Evolutionary conservation across 92 coral and sea anemone species (phyloP).

Genomic region (Blastomussa wellsi): DNA sequence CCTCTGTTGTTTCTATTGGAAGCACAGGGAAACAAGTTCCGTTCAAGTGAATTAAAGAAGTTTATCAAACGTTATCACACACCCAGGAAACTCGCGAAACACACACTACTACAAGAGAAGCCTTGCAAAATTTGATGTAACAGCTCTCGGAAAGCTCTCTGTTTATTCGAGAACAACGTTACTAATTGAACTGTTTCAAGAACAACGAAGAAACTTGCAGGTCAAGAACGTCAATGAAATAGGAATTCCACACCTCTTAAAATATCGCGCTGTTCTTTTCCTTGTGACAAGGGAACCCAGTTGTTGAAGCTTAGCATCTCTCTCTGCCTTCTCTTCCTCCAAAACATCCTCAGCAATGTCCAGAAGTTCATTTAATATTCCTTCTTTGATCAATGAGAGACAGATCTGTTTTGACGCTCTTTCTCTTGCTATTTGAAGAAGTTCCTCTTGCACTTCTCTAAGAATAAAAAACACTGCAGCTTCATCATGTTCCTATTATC

Average conservation of each 20-base stretch:
- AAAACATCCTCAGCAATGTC: conserved; percentile 41
- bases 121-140: too few species aligned
- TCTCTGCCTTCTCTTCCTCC: conserved; percentile 57
- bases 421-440: conserved; percentile 49
- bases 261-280: conserved; percentile 56
- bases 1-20: too few species aligned
- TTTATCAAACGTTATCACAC: too few species aligned
- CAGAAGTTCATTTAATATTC: conserved; percentile 31
- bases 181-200: neutral
- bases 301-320: conserved; percentile 62
- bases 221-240: neutral
- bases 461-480: neutral
- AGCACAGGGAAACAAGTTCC: too few species aligned
- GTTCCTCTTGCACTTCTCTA: conserved; percentile 47
- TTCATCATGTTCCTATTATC: neutral
- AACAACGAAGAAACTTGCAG: neutral
- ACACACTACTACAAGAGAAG: too few species aligned
- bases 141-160: too few species aligned
- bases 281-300: conserved; percentile 39
- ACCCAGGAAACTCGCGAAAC: too few species aligned
- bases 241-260: conserved; percentile 47
- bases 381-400: conserved; percentile 47
- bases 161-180: neutral
- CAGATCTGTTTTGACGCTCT: conserved; percentile 51
- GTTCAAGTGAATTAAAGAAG: too few species aligned